A percentile compares a stretch with the other conserved stretches of the same genome.
Conservation (phyloP, 2,113 vertebrate species). For the Chrysemys picta region DNA sequence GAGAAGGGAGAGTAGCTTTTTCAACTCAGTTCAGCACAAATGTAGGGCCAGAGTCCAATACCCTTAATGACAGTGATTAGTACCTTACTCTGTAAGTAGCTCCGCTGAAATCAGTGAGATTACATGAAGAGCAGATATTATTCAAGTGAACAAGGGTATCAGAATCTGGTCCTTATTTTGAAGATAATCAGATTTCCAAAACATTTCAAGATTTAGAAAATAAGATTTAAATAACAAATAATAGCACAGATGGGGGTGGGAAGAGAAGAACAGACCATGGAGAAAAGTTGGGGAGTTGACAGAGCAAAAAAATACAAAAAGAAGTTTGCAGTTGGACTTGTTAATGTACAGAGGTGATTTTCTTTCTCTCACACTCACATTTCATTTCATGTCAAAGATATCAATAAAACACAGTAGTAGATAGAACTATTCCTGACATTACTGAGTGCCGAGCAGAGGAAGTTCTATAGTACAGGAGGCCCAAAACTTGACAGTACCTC, state of each 20-base stretch:
- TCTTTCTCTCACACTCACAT: not conserved
- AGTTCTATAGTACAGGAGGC: not conserved
- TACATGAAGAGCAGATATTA: no score
- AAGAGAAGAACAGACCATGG: not conserved
- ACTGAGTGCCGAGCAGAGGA: not conserved
- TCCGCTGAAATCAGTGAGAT: not conserved
- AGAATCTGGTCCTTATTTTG: not conserved
- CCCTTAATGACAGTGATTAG: not conserved
- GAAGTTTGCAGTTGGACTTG: not conserved
- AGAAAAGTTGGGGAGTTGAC: not conserved
- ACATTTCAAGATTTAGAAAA: not conserved
- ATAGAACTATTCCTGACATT: rapidly evolving
- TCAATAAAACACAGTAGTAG: not conserved
- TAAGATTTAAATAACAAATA: not conserved
- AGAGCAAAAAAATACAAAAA: not conserved
- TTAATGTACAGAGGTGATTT: not conserved
- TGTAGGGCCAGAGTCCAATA: not conserved
- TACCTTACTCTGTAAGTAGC: not conserved
- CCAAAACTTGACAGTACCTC: not conserved
- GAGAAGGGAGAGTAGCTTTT: not conserved
- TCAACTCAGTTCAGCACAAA: not conserved
- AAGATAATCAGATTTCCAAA: not conserved
- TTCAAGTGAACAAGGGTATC: not conserved
- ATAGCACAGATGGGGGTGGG: not conserved
- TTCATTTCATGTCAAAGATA: not conserved